Percentiles rank a stretch among this genome's conserved stretches.
These are phyloP conservation scores for Caenorhabditis macrosperma DNA, from an alignment of 2,888 invertebrate genomes.

Conservation along the genomic window DNA sequence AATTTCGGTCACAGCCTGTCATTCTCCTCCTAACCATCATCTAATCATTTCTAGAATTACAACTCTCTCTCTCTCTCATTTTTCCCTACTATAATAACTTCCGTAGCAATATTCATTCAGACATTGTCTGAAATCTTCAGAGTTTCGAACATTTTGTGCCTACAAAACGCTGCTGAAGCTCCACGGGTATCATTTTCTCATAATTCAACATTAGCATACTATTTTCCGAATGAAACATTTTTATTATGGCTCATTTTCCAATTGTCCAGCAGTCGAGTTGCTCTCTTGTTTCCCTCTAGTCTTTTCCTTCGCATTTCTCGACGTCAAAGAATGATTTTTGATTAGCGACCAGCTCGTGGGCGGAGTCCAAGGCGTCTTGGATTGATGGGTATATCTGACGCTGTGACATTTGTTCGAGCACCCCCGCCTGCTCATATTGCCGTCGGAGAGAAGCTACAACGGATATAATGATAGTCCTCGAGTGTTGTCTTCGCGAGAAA, in stretches of 20 bases:
- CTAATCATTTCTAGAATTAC: constrained; percentile 39
- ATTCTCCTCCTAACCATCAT: not conserved
- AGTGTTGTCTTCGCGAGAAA: too few relatives aligned
- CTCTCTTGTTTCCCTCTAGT: not conserved
- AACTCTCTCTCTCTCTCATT: not conserved
- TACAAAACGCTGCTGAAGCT: constrained; percentile 26
- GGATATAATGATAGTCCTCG: not conserved
- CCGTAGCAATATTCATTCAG: constrained; percentile 21
- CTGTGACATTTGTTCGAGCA: constrained; percentile 46
- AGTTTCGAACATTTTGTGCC: constrained; percentile 43
- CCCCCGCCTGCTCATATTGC: constrained; percentile 60
- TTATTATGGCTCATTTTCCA: not conserved
- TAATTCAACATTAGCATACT: not conserved
- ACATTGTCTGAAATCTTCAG: constrained; percentile 38
- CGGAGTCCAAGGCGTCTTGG: constrained; percentile 55
- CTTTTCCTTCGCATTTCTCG: constrained; percentile 9
- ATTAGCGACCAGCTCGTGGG: constrained; percentile 31
- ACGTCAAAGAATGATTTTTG: constrained; percentile 40
- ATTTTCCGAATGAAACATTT: not conserved
- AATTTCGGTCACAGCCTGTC: constrained; percentile 36
- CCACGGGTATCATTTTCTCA: constrained; percentile 37
- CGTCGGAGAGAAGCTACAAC: constrained; percentile 61
- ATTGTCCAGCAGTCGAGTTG: not conserved
- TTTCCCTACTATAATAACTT: not conserved
- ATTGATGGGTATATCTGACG: constrained; percentile 63